Base-by-base conservation (phyloP, 2,797 vertebrate species). In the Alca torda region DNA sequence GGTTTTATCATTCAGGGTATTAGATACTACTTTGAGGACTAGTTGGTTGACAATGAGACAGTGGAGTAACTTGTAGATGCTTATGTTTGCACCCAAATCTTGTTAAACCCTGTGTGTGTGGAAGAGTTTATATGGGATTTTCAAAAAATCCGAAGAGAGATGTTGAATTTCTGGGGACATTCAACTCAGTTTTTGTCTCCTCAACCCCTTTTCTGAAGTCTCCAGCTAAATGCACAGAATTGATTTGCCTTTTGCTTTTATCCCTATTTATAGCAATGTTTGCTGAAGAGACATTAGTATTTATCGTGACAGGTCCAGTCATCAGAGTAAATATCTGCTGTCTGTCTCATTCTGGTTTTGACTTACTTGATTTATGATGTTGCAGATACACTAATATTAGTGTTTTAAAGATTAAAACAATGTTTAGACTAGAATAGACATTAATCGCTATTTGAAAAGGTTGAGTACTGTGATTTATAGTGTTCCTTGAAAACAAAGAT, bases 361-460 rank as follows among this genome's bases (percentile, higher is more conserved):
- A 94, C 89, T 72, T 87, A 78, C 63, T 94, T 97, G 94, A 91
- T 93, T 96, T 89, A 96, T 89, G 80, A 89, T 84, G 46, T 76
- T 96, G 46, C 46, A 43, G 86, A 76, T 97, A 91, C 30, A 77
- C 56, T 75, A 77, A 76, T 83, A 89, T 75, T 92, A 95, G 76
- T 84, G 46, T 95, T 97, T 93, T 94, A 93, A 97, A 96, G 54
- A 96, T 94, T 93, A 95, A 97, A 87, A 93, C 41, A 95, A 79
- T 54, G 76, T 79, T 97, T 87, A 85, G 84, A 93, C 33, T 85
- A 77, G 90, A 91, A 94, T 59, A 89, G 93, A 95, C 89, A 84
- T 33, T 95, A 91, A 97, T 94, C 74, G 83, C 78, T 82, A 78
- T 91, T 91, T 95, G 85, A 95, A 95, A 98, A 97, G 57, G 53